These are phyloP conservation scores for Caenorhabditis brenneri DNA, from an alignment of 1,140 invertebrate species.

Conservation along the genomic window DNA sequence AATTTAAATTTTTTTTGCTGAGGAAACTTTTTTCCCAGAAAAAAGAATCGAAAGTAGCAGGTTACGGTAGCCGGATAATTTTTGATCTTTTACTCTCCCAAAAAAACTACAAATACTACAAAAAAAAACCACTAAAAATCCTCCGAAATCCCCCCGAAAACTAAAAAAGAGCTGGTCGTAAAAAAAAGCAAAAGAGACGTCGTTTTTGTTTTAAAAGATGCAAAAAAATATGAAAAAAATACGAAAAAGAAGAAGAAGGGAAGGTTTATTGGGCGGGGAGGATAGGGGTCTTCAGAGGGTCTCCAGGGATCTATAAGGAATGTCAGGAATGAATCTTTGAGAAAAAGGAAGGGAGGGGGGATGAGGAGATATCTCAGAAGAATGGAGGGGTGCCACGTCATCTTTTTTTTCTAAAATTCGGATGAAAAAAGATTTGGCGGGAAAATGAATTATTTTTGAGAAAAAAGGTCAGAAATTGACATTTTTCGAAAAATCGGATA, in stretches of 20 bases:
- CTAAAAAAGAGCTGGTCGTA: background rate
- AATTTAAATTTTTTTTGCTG: no score
- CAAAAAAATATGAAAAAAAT: slow-evolving; percentile 9
- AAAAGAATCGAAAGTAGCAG: no score
- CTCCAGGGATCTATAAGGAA: slow-evolving; percentile 35
- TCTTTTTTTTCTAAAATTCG: no score
- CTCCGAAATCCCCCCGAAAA: background rate
- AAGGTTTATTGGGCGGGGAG: background rate
- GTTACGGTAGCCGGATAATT: no score
- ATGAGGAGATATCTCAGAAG: background rate
- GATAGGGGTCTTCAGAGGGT: background rate
- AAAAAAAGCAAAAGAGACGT: background rate
- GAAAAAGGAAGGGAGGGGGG: background rate
- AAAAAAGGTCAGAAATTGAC: no score
- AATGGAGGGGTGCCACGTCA: no score
- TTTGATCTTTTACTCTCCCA: no score
- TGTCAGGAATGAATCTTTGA: background rate
- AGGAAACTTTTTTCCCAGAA: no score
- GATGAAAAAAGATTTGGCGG: no score
- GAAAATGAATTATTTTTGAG: no score
- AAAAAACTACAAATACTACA: no score
- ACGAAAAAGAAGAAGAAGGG: background rate
- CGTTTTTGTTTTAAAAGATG: background rate
- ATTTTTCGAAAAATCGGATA: no score
- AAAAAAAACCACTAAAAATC: background rate